Evolutionary conservation across 2,797 vertebrate species (phyloP).

Genomic region (Chelon labrosus): DNA sequence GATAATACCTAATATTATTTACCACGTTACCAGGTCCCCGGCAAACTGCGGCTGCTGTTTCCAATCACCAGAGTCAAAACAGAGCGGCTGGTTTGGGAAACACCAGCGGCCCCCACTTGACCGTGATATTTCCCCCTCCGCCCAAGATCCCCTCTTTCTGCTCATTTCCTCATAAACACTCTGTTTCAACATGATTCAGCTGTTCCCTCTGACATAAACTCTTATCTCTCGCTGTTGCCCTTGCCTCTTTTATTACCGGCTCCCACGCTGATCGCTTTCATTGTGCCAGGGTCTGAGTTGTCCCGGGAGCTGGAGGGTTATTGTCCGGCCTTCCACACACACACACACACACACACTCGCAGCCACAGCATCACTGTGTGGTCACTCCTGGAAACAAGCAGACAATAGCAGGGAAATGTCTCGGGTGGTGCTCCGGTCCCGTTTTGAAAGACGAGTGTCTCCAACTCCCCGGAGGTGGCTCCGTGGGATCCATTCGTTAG

Average conservation of each 20-base stretch:
- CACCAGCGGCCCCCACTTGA: conserved; percentile 52
- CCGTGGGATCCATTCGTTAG: conserved; percentile 51
- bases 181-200: conserved; percentile 75
- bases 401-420: conserved; percentile 68
- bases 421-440: conserved; percentile 38
- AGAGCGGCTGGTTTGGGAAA: conserved; percentile 63
- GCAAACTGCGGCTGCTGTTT: conserved; percentile 66
- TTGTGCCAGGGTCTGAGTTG: conserved; percentile 38
- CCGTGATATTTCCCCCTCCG: conserved; percentile 47
- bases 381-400: conserved; percentile 73
- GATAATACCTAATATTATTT: conserved; percentile 63
- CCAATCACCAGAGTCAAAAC: conserved; percentile 74
- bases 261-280: conserved; percentile 74
- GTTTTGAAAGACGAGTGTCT: conserved; percentile 54
- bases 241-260: conserved; percentile 15
- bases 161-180: conserved; percentile 71
- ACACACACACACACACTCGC: conserved; percentile 26
- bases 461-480: conserved; percentile 33
- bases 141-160: conserved; percentile 52
- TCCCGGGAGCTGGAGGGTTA: conserved; percentile 45
- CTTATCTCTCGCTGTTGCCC: conserved; percentile 61
- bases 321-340: conserved; percentile 44
- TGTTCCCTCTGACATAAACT: conserved; percentile 59
- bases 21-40: conserved; percentile 56
- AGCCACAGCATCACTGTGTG: conserved; percentile 59